Base-by-base conservation (phyloP, 1,140 invertebrate genomes). In the Laupala kohalensis region DNA sequence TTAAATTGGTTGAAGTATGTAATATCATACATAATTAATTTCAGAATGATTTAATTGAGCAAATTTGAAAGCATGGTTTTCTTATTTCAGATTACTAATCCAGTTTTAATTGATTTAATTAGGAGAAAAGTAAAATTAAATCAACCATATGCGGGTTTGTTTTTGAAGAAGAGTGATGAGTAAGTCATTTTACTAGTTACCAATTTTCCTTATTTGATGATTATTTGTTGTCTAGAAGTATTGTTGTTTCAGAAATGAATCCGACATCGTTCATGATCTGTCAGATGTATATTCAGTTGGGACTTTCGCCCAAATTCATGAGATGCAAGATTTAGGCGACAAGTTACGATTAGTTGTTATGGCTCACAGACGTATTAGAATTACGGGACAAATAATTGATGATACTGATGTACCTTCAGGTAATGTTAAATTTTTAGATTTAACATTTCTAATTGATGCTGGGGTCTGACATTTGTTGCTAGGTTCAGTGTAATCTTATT, bases 301-400 rank as follows among this genome's bases (percentile, higher is more conserved):
- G 29, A 94, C 96, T 12, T 99, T 99, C 85, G 97, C 94, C 28
- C 95, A 99, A 82, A 99, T 99, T 76, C 92, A 96, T 77, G 97
- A 99, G 83, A 87, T 99, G 79, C 95, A 98, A 80, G 96, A 99
- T 80, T 84, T 97, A 76, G 96, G 95, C 23, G 92, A 96, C 79
- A 91, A 92, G 79, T 78, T 99, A 67, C 84, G 94, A 71, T 86
- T 99, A 76, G 93, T 98, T 70, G 92, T 98, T 5, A 94, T 96
- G 88, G 95, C 94, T 0, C 95, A 98, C 80, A 84, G 96, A 73
- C 86, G 96, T 78, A 92, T 96, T 68, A 88, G 88, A 78, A 89
- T 94, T 53, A 87, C 89, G 25, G 88, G 88, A 6, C 89, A 92
- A 80, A 85, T 94, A 70, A 78, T 91, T 69, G 90, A 93, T 74